Base-by-base conservation (phyloP, 2,888 invertebrate genomes). In the Vanessa cardui region DNA sequence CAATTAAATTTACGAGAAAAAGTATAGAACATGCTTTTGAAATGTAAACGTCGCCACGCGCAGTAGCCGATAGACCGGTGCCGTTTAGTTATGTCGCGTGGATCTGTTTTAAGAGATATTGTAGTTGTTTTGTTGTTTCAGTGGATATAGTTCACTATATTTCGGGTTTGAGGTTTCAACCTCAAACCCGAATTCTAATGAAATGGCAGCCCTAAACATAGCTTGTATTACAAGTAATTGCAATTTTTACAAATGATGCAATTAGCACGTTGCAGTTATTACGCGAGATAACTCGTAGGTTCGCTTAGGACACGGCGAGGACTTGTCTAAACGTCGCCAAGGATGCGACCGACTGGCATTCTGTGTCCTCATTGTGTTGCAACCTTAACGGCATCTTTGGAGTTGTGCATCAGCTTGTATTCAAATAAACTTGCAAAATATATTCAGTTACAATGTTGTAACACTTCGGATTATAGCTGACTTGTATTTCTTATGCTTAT, bases 341-440 rank as follows among this genome's bases (percentile, higher is more conserved):
- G 70, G 70, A 70, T 61, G 70, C 46, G 61, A 66, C 66, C 64
- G 60, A 39, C 60, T 70, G 58, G 49, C 69, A 67, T 70, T 70
- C 59, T 56, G 21, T 9, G 45, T 39, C 47, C 63, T 46, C 46
- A 62, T 64, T 61, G 46, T 67, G 70, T 46, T 39, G 67, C 60
- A 70, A 64, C 49, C 49, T n/a, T 59, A 20, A 52, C 58, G 39
- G 31, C 58, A 58, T 47, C 47, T 16, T 2, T 33, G 9, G 16
- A 52, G 26, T 31, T 26, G 33, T 54, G 54, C 54, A 54, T 54
- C 9, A 33, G 16, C n/a, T n/a, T n/a, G 26, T 20, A 47, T n/a
- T 47, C 18, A 18, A 47, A 47, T 47, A 31, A 54, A 31, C 31
- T 31, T 15, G 54, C 54, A 6, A n/a, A 56, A 56, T 39, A 31